Evolutionary conservation across 1,140 invertebrate species (phyloP).

Genomic region (Cardiocondyla obscurior): DNA sequence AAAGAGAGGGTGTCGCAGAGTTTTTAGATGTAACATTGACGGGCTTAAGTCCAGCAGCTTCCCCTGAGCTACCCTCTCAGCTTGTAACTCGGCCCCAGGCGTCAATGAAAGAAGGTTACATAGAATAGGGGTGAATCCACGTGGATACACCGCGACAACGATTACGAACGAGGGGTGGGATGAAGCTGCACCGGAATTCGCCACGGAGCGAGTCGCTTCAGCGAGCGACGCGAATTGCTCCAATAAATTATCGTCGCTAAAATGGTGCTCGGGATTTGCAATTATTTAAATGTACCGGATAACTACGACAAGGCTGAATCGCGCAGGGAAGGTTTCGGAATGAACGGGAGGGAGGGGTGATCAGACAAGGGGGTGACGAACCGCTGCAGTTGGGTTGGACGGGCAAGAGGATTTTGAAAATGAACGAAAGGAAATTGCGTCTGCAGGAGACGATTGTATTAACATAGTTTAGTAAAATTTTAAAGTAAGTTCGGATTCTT

Average conservation of each 20-base stretch:
- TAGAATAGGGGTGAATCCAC: conserved; percentile 50
- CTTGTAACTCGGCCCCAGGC: conserved; percentile 28
- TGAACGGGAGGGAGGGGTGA: background rate
- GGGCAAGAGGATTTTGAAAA: conserved; percentile 43
- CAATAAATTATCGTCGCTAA: conserved; percentile 80
- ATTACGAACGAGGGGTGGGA: conserved; percentile 53
- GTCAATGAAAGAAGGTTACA: conserved; percentile 65
- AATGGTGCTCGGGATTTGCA: conserved; percentile 75
- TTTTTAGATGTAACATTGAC: conserved; percentile 60
- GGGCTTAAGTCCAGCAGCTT: conserved; percentile 62
- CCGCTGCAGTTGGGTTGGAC: conserved; percentile 3
- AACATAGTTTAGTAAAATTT: conserved; percentile 11
- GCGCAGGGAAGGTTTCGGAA: background rate
- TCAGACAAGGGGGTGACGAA: conserved; percentile 21
- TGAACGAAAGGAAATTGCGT: conserved; percentile 19
- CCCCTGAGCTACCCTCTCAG: conserved; percentile 29
- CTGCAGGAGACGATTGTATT: conserved; percentile 19
- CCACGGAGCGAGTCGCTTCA: conserved; percentile 65
- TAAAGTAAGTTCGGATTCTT: background rate
- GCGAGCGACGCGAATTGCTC: conserved; percentile 70
- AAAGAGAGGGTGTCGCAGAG: conserved; percentile 1
- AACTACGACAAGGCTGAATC: conserved; percentile 58
- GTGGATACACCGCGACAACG: conserved; percentile 62
- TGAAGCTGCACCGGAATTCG: conserved; percentile 68
- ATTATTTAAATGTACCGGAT: conserved; percentile 81